A percentile compares a stretch with the other conserved stretches of the same genome.
phyloP scores from a whole-genome alignment of 92 coral and sea anemone species.

The Palythoa grandiflora region DNA sequence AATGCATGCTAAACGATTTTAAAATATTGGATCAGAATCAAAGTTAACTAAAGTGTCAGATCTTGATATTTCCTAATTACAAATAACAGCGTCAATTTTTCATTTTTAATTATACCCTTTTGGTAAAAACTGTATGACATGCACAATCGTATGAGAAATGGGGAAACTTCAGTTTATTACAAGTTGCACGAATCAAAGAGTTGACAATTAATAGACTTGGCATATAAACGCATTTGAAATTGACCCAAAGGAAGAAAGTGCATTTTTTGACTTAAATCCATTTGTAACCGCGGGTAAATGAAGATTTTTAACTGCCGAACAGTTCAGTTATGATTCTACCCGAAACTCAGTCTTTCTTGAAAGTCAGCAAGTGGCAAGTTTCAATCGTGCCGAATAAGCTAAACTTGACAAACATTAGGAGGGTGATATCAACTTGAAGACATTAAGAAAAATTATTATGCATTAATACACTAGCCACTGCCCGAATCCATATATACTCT shows the following conservation, averaged over 20 bases:
- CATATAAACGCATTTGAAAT: conserved; percentile 19
- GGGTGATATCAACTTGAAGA: not conserved
- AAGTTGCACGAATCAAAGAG: conserved; percentile 37
- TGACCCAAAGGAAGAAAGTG: not conserved
- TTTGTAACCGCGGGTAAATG: not conserved
- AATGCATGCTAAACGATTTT: conserved; percentile 13
- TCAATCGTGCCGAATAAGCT: not conserved
- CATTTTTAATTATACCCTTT: conserved; percentile 20
- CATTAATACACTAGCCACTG: not conserved
- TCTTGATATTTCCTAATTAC: conserved; percentile 37
- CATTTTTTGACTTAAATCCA: not conserved
- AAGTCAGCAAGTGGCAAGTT: not conserved
- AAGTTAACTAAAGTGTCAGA: conserved; percentile 32
- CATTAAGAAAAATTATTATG: not conserved
- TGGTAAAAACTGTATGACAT: not conserved
- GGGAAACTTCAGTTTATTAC: conserved; percentile 26
- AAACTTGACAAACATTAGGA: not conserved
- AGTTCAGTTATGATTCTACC: not conserved
- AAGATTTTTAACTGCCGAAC: not conserved
- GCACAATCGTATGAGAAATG: conserved; percentile 7
- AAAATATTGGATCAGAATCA: conserved; percentile 23
- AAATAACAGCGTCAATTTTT: conserved; percentile 24
- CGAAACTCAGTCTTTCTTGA: not conserved
- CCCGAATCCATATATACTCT: not conserved
- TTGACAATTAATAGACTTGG: conserved; percentile 36